Evolutionary conservation across 2,888 invertebrate genomes (phyloP).

Genomic region (Schizotus pectinicornis): DNA sequence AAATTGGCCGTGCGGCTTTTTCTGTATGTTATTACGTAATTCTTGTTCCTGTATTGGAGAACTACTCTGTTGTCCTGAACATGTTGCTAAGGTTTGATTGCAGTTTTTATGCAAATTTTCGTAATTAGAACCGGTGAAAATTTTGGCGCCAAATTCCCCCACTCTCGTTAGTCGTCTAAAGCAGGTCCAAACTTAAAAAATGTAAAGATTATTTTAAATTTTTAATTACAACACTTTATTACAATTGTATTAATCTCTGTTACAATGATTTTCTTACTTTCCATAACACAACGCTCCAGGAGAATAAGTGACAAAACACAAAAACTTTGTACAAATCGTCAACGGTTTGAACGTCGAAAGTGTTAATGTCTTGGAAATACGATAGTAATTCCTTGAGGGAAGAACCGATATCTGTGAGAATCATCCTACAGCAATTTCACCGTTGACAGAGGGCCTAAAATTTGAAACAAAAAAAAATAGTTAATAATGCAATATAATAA

Average conservation of each 20-base stretch:
- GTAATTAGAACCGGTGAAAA: too few species aligned
- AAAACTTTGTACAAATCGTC: slow-evolving; percentile 43
- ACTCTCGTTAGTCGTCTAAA: not conserved
- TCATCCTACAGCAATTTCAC: not conserved
- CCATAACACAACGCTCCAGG: slow-evolving; percentile 40
- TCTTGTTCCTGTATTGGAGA: too few species aligned
- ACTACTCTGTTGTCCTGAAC: too few species aligned
- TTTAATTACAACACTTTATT: not conserved
- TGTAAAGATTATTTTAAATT: not conserved
- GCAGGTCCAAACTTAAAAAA: not conserved
- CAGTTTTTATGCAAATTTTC: too few species aligned
- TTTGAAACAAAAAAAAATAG: too few species aligned
- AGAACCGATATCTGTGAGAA: not conserved
- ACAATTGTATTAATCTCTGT: not conserved
- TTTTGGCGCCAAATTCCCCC: not conserved
- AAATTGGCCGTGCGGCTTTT: too few species aligned
- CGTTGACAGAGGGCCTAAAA: too few species aligned
- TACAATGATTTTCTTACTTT: slow-evolving; percentile 31
- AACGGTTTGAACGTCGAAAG: slow-evolving; percentile 37
- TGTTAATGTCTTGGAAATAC: slow-evolving; percentile 1
- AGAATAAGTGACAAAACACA: slow-evolving; percentile 41
- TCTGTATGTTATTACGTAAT: too few species aligned
- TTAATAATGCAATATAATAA: too few species aligned
- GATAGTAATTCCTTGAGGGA: not conserved
- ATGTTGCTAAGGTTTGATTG: too few species aligned